Conservation (phyloP, 1,140 invertebrate species). For the Drosophila nannoptera region DNA sequence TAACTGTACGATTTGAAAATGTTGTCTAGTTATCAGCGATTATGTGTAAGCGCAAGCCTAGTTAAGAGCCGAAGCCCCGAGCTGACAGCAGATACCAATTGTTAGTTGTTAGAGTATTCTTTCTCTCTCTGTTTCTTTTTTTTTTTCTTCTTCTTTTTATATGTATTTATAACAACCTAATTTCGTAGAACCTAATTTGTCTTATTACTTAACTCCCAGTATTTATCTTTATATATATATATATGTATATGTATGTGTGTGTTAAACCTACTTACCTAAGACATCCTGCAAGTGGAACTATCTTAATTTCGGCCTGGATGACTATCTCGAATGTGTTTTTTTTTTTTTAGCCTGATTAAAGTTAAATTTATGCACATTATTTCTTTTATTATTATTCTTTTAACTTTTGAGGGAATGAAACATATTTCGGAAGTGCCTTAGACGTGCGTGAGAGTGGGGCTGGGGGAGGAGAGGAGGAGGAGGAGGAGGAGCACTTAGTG, state of each 20-base stretch:
- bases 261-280: slow-evolving; percentile 10
- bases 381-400: slow-evolving; percentile 11
- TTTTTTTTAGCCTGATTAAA: slow-evolving; percentile 30
- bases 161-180: not conserved
- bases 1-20: slow-evolving; percentile 33
- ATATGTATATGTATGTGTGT: not conserved
- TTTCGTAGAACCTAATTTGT: slow-evolving; percentile 1
- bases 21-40: slow-evolving; percentile 24
- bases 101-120: no score
- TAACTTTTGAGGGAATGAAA: slow-evolving; percentile 2
- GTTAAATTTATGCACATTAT: slow-evolving; percentile 9
- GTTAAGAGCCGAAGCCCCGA: slow-evolving; percentile 1
- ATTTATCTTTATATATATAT: slow-evolving; percentile 11
- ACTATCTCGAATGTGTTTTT: slow-evolving; percentile 16
- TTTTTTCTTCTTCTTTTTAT: no score
- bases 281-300: slow-evolving; percentile 12
- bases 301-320: slow-evolving; percentile 24
- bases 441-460: slow-evolving; percentile 4
- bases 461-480: no score
- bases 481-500: slow-evolving; percentile 22
- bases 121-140: no score
- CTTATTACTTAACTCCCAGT: slow-evolving; percentile 24
- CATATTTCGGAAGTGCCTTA: slow-evolving; percentile 35
- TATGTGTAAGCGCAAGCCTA: slow-evolving; percentile 16
- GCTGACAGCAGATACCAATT: slow-evolving; percentile 6